phyloP scores from a whole-genome alignment of 2,113 vertebrate species.

The Sapajus apella region DNA sequence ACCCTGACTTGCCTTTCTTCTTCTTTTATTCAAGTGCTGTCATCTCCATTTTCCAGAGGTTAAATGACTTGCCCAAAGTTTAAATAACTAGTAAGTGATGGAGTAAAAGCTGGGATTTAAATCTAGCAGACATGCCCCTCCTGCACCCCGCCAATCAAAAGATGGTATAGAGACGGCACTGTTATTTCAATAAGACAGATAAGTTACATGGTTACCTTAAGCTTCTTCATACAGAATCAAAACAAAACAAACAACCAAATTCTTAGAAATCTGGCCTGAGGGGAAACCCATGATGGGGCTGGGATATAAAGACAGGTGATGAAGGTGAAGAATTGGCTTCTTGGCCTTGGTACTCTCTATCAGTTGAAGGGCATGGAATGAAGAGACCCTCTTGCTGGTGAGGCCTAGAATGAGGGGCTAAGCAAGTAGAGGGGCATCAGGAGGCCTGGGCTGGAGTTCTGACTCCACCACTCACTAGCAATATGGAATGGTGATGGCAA shows the following conservation, averaged over 20 bases:
- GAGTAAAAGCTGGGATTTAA: background rate
- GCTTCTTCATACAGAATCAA: background rate
- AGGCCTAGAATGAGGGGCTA: background rate
- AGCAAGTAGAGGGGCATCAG: background rate
- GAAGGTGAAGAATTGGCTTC: background rate
- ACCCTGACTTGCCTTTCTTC: background rate
- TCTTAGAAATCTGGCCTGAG: background rate
- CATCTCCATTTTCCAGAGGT: background rate
- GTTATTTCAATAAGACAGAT: background rate
- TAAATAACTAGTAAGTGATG: background rate
- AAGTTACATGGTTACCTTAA: background rate
- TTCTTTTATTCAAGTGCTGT: background rate
- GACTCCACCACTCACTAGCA: background rate
- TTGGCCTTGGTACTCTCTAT: background rate
- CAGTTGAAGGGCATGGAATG: background rate
- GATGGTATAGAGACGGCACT: fast-evolving
- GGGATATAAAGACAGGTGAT: background rate
- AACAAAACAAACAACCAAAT: background rate
- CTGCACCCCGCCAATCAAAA: no score
- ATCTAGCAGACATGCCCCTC: background rate
- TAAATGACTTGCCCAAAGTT: background rate
- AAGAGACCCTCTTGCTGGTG: background rate
- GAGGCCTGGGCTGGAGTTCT: background rate
- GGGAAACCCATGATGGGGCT: background rate
- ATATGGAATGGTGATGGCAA: no score